Conservation (phyloP, 2,888 invertebrate genomes). For the Cyrtodaria siliqua region DNA sequence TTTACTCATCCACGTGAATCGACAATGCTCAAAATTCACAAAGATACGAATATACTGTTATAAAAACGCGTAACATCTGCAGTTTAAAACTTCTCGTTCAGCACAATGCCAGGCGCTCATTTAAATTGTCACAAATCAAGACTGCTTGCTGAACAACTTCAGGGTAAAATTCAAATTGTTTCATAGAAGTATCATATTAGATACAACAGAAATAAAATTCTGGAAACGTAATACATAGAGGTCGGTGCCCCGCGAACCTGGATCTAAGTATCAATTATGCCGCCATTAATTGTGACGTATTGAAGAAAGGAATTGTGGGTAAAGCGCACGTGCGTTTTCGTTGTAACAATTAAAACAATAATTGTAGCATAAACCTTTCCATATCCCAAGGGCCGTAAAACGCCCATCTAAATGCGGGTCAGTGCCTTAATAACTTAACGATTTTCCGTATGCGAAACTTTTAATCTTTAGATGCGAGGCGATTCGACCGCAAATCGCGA, state of each 20-base stretch:
- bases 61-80: too few relatives aligned
- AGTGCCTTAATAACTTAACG: neutral
- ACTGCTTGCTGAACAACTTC: too few relatives aligned
- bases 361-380: slow-evolving; percentile 35
- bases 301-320: slow-evolving; percentile 45
- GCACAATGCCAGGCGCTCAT: too few relatives aligned
- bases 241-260: slow-evolving; percentile 22
- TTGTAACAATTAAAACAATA: slow-evolving; percentile 46
- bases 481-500: neutral
- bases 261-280: slow-evolving; percentile 51
- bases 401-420: slow-evolving; percentile 38
- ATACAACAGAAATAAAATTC: neutral
- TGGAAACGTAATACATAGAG: slow-evolving; percentile 4
- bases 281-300: slow-evolving; percentile 41
- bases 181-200: neutral
- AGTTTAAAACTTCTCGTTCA: too few relatives aligned
- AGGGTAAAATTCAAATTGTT: neutral
- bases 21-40: too few relatives aligned
- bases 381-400: slow-evolving; percentile 18
- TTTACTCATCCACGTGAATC: too few relatives aligned
- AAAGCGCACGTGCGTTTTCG: slow-evolving; percentile 54
- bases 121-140: too few relatives aligned
- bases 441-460: neutral
- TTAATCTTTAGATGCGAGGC: neutral
- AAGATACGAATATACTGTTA: too few relatives aligned